Evolutionary conservation across 2,888 invertebrate species (phyloP), one percentile per base, ranked within the genome.

Genomic region (Phaonia tiefii): DNA sequence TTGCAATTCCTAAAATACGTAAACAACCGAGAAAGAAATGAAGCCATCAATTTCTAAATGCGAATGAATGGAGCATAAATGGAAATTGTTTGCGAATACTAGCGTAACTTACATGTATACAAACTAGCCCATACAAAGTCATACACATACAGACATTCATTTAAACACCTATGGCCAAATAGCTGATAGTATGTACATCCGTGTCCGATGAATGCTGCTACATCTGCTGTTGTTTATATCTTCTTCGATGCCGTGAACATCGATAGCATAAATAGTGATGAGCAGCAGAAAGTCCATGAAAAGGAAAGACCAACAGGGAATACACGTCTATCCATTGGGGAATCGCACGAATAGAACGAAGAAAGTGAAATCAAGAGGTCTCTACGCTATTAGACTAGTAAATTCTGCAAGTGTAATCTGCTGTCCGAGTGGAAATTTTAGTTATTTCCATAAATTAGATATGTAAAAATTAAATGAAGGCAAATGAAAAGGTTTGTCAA

Each of bases 41-140:
- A 58, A 58, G 58, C 46, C 71, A 71, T 71, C 71, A 71, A 71
- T 60, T n/a, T 71, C 58, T 37, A 58, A 71, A 71, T 71, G 71
- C 26, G 63, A 63, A 60, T 31, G 58, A 13, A 71, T 49, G 58
- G 58, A 71, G 58, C 46, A 71, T 71, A 58, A 71, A 71, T 71
- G 58, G 37, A 58, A 71, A 58, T 60, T 49, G 71, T 71, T 71
- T 71, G 58, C 58, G 22, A 44, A 31, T 46, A 46, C 58, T 26
- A 56, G 56, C 69, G 7, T 3, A 11, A 31, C 37, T 2, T n/a
- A 37, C 58, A 31, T 25, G n/a, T 25, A 11, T 8, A 51, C 51
- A 51, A 51, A 54, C 25, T 11, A 54, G 1, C 20, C 22, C 44
- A 26, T 11, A 56, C 10, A 56, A 13, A 26, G 49, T 5, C 25